Percentiles rank a stretch among this genome's conserved stretches.
Evolutionary conservation across 2,113 vertebrate species (phyloP).

Genomic region (Epinephelus lanceolatus): DNA sequence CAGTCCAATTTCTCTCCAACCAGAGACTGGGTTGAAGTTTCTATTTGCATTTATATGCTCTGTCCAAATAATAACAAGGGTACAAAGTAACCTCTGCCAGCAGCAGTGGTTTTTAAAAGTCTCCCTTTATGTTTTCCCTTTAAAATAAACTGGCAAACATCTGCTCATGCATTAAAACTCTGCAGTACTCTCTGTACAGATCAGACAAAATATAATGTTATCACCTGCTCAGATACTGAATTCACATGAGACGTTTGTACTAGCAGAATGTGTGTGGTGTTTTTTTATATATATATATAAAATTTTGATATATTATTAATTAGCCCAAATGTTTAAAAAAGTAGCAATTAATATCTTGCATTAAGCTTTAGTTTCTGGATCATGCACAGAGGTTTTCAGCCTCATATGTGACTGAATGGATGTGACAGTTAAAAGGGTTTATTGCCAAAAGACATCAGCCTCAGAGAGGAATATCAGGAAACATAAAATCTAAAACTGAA

Average conservation of each 20-base stretch:
- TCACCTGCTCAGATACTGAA: not conserved
- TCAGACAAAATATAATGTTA: not conserved
- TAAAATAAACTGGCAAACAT: not conserved
- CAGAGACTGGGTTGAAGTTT: not conserved
- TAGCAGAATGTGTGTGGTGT: not conserved
- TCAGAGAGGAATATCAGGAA: not conserved
- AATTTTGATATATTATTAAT: not conserved
- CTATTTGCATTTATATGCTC: not conserved
- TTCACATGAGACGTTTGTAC: not conserved
- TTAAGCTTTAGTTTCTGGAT: not conserved
- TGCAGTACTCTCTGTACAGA: not conserved
- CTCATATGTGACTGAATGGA: not conserved
- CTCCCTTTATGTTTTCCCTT: not conserved
- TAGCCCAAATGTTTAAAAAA: not conserved
- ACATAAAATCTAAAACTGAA: not conserved
- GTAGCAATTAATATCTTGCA: not conserved
- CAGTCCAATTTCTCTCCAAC: not conserved
- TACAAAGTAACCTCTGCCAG: not conserved
- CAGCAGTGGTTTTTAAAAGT: not conserved
- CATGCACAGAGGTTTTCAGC: not conserved
- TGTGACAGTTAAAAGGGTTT: not conserved
- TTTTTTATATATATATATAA: too few species aligned
- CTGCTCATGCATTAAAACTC: not conserved
- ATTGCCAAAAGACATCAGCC: not conserved
- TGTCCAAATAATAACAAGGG: not conserved